Percentiles rank a stretch among this genome's conserved stretches.
phyloP scores from a whole-genome alignment of 23 tunicate genomes.

The Diplosoma virens region DNA sequence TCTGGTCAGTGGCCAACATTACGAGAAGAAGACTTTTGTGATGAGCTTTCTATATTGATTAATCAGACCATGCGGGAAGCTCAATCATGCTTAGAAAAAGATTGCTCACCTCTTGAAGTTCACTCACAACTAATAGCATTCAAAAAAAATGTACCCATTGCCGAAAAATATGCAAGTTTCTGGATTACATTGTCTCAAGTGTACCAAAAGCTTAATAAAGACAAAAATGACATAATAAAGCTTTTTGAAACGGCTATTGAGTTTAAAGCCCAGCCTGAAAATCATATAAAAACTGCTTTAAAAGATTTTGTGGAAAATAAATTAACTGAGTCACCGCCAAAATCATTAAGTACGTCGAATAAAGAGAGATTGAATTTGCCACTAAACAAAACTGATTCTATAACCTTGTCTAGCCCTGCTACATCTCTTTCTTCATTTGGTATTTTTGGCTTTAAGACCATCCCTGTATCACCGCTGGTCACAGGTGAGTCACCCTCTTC shows the following conservation, averaged over 20 bases:
- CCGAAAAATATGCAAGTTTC: conserved; percentile 30
- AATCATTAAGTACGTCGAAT: no score
- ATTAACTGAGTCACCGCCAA: neutral
- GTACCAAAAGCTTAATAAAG: conserved; percentile 2
- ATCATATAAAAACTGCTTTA: neutral
- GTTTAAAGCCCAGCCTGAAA: conserved; percentile 19
- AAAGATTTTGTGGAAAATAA: conserved; percentile 6
- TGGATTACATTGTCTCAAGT: conserved; percentile 41
- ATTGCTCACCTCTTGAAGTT: neutral
- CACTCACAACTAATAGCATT: conserved; percentile 14
- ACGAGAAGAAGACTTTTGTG: conserved; percentile 50
- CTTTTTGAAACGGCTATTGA: conserved; percentile 44
- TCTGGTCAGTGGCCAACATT: conserved; percentile 29
- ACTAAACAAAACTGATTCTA: no score
- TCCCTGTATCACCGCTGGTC: conserved; percentile 14
- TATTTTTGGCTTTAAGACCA: no score
- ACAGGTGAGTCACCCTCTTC: conserved; percentile 46
- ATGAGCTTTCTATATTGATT: conserved; percentile 43
- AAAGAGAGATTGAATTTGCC: no score
- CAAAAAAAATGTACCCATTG: conserved; percentile 24
- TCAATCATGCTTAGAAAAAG: conserved; percentile 35
- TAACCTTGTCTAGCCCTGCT: no score
- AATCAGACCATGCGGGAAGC: conserved; percentile 45
- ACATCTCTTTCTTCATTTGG: no score
- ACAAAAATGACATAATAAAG: conserved; percentile 1